These are phyloP conservation scores for Drosophila ananassae DNA, from an alignment of 1,140 invertebrate genomes.

Conservation along the genomic window DNA sequence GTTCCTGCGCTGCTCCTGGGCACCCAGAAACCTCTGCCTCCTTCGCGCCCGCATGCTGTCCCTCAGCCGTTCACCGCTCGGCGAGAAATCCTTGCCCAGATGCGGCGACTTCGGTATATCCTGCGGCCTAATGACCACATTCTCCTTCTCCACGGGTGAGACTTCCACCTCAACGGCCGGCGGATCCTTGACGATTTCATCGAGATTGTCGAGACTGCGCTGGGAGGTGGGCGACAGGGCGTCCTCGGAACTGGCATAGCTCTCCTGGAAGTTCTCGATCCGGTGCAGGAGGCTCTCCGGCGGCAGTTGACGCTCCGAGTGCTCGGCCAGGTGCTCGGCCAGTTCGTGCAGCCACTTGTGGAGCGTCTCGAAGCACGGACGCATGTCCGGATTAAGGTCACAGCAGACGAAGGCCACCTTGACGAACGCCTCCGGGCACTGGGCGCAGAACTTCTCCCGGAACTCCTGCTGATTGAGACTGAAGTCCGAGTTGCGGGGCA, in stretches of 20 bases:
- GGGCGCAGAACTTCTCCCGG: constrained; percentile 93
- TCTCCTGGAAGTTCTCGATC: constrained; percentile 88
- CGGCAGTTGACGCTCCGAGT: constrained; percentile 86
- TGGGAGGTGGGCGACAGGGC: constrained; percentile 75
- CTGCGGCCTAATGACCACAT: constrained; percentile 53
- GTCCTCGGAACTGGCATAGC: constrained; percentile 74
- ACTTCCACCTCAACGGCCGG: neutral
- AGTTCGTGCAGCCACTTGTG: constrained; percentile 92
- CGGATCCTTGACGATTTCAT: constrained; percentile 17
- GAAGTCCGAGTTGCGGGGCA: constrained; percentile 95
- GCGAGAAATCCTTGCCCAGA: constrained; percentile 82
- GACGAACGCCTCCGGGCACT: constrained; percentile 94
- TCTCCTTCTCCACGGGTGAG: constrained; percentile 36
- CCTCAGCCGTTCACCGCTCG: constrained; percentile 75
- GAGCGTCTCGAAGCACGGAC: constrained; percentile 94
- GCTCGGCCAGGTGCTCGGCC: constrained; percentile 88
- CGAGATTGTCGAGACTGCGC: constrained; percentile 71
- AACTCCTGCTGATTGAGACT: constrained; percentile 95
- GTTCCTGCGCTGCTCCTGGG: constrained; percentile 55
- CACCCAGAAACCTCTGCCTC: constrained; percentile 69
- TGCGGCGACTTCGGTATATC: constrained; percentile 84
- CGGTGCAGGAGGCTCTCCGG: constrained; percentile 89
- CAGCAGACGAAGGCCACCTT: constrained; percentile 94
- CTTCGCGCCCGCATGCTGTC: constrained; percentile 80
- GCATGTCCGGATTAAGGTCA: constrained; percentile 93